These are phyloP conservation scores for Amphiduros pacificus DNA, from an alignment of 2,888 invertebrate genomes.

Conservation along the genomic window DNA sequence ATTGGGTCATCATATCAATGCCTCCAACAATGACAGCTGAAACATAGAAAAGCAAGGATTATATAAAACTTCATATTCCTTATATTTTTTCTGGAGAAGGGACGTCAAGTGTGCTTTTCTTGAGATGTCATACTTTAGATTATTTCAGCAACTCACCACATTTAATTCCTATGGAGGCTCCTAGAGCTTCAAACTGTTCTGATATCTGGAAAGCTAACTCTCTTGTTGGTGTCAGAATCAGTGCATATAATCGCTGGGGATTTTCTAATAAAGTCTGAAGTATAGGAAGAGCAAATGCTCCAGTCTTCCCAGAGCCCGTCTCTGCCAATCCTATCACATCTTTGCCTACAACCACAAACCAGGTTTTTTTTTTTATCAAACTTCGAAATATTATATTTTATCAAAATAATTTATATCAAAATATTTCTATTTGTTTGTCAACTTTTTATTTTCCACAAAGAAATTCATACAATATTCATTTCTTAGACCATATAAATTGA, in stretches of 20 bases:
- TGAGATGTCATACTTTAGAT: too few relatives aligned
- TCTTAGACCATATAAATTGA: too few relatives aligned
- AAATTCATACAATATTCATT: too few relatives aligned
- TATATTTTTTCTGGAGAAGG: too few relatives aligned
- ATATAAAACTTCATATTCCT: too few relatives aligned
- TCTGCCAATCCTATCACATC: slow-evolving; percentile 79
- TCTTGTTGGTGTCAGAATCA: slow-evolving; percentile 90
- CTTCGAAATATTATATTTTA: too few relatives aligned
- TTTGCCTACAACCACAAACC: slow-evolving; percentile 69
- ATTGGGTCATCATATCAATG: slow-evolving; percentile 96
- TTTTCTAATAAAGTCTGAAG: slow-evolving; percentile 85
- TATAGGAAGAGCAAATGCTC: slow-evolving; percentile 95
- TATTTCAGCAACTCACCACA: too few relatives aligned
- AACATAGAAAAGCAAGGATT: slow-evolving; percentile 23
- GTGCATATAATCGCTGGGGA: slow-evolving; percentile 85
- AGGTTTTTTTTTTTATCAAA: background rate
- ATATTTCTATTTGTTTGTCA: too few relatives aligned
- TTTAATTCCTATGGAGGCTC: slow-evolving; percentile 85
- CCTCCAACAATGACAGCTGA: slow-evolving; percentile 93
- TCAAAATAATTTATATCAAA: background rate
- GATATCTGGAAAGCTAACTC: slow-evolving; percentile 98
- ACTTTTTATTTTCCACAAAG: too few relatives aligned
- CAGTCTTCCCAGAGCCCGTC: slow-evolving; percentile 95
- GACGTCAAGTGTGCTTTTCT: too few relatives aligned
- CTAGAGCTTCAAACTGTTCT: slow-evolving; percentile 97